A percentile compares a stretch with the other conserved stretches of the same genome.
These are phyloP conservation scores for Platycheirus albimanus DNA, from an alignment of 2,888 invertebrate genomes.

Conservation along the genomic window DNA sequence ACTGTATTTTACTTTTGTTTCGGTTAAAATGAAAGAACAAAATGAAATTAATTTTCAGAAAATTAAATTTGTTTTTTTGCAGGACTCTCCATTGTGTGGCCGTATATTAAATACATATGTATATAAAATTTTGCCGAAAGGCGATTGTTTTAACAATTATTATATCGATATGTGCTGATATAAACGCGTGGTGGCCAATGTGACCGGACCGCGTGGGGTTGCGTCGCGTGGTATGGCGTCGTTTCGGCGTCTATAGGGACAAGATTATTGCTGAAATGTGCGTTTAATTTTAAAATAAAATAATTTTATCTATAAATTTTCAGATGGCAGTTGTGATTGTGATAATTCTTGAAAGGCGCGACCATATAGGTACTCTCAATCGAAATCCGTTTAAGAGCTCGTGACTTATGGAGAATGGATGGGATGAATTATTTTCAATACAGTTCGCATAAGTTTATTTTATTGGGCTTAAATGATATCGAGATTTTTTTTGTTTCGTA, in stretches of 20 bases:
- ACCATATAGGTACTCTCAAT: not conserved
- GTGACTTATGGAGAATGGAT: not conserved
- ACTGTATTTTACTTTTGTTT: not conserved
- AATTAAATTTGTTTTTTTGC: conserved; percentile 18
- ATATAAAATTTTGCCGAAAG: not conserved
- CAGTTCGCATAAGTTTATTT: too few relatives aligned
- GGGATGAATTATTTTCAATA: too few relatives aligned
- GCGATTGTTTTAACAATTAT: conserved; percentile 36
- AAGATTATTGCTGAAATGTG: too few relatives aligned
- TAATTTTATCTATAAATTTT: not conserved
- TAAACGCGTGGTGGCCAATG: not conserved
- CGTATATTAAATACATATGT: not conserved
- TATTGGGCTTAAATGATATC: too few relatives aligned
- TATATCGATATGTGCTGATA: conserved; percentile 19
- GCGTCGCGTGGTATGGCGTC: too few relatives aligned
- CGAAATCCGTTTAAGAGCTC: not conserved
- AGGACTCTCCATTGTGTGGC: not conserved
- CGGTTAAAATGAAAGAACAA: conserved; percentile 18
- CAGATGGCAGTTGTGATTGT: conserved; percentile 7
- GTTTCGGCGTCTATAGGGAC: too few relatives aligned
- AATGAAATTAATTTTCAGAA: conserved; percentile 48
- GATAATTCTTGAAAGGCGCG: not conserved
- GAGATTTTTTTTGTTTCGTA: too few relatives aligned
- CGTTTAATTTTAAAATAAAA: not conserved
- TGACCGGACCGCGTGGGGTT: too few relatives aligned